These are phyloP conservation scores for Phenganax stokvisi DNA, from an alignment of 92 coral and sea anemone genomes.

Conservation along the genomic window DNA sequence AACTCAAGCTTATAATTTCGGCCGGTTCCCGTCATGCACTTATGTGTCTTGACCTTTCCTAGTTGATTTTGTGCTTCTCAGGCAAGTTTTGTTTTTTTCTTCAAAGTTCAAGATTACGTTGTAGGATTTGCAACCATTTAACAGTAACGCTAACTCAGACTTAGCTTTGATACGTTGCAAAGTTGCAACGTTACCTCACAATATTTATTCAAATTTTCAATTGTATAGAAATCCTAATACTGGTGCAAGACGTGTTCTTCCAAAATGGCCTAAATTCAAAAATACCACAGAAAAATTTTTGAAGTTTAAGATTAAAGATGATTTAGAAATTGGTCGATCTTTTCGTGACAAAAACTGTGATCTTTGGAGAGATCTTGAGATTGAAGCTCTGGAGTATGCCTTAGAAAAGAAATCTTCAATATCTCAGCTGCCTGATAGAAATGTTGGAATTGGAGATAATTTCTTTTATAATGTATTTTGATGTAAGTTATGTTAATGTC, in stretches of 20 bases:
- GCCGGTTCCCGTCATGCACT: too few species aligned
- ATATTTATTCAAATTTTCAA: not conserved
- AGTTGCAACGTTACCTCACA: not conserved
- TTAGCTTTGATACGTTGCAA: not conserved
- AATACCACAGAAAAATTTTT: slow-evolving; percentile 28
- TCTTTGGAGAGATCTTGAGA: slow-evolving; percentile 29
- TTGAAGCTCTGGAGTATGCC: slow-evolving; percentile 24
- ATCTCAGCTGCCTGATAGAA: not conserved
- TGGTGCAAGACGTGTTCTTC: slow-evolving; percentile 30
- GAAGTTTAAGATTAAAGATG: slow-evolving; percentile 12
- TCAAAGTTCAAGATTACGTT: too few species aligned
- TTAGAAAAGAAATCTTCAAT: slow-evolving; percentile 26
- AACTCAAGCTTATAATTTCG: too few species aligned
- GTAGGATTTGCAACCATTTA: too few species aligned
- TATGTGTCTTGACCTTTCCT: too few species aligned
- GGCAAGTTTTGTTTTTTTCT: too few species aligned
- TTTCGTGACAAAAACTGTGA: slow-evolving; percentile 33
- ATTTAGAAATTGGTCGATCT: slow-evolving; percentile 24
- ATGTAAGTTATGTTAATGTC: not conserved
- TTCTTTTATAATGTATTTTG: slow-evolving; percentile 35
- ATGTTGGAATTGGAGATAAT: slow-evolving; percentile 25
- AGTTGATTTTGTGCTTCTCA: too few species aligned
- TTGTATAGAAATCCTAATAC: slow-evolving; percentile 25
- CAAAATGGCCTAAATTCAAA: slow-evolving; percentile 35
- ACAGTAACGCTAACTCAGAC: too few species aligned